These are phyloP conservation scores for Masticophis lateralis DNA, from an alignment of 2,797 vertebrate genomes.

Conservation along the genomic window DNA sequence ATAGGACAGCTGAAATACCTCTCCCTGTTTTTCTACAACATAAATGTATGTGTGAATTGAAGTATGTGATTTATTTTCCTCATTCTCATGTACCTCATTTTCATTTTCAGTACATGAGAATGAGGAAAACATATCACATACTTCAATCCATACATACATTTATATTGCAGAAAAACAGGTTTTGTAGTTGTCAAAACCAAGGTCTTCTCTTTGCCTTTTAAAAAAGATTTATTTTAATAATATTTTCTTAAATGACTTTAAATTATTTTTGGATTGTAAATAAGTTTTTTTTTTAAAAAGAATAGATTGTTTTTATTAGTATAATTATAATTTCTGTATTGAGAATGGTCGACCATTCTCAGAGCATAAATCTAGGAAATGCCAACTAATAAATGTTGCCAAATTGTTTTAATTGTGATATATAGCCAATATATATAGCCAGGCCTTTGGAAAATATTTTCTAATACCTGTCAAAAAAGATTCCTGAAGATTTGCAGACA, in stretches of 20 bases:
- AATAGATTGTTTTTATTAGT: not conserved
- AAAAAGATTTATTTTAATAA: not conserved
- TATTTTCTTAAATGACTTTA: not conserved
- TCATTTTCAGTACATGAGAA: not conserved
- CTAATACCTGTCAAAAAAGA: not conserved
- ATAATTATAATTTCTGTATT: not conserved
- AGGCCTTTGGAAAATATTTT: not conserved
- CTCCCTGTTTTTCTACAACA: not conserved
- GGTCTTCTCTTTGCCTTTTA: not conserved
- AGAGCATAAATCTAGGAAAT: not conserved
- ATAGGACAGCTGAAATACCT: not conserved
- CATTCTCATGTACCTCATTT: not conserved
- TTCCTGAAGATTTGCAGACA: not conserved
- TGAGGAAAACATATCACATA: not conserved
- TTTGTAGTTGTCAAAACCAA: not conserved
- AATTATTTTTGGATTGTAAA: not conserved
- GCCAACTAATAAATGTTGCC: not conserved
- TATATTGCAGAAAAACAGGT: not conserved
- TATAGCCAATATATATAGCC: too few relatives aligned
- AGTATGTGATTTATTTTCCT: not conserved
- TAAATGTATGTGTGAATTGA: not conserved
- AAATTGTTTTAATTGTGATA: not conserved
- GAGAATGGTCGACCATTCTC: not conserved
- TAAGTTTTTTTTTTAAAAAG: not conserved
- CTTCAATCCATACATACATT: not conserved